Base-by-base conservation (phyloP, 2,113 vertebrate species). In the Lepisosteus oculatus region DNA sequence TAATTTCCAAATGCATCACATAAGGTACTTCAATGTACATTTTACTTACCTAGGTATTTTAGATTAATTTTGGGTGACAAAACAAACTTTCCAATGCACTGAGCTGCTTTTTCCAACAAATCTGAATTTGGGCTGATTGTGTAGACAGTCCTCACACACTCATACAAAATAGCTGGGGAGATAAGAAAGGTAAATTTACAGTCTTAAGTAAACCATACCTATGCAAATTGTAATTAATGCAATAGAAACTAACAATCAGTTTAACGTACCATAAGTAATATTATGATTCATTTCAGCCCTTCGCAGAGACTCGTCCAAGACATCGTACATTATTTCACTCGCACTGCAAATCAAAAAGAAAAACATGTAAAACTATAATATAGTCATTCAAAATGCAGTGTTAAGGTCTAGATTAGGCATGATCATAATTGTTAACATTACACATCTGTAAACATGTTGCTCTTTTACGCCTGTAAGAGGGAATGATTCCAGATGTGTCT, bases 231-330 rank as follows among this genome's bases (percentile, higher is more conserved):
- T 70, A 59, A 78, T 3, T 72, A 4, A 5, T 13, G 15, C 47
- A 51, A 51, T 9, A 51, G 5, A 51, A 51, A 9, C 5, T 51
- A 6, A 51, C 47, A 51, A 5, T 6, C 80, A 55, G 72, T 12
- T 15, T 7, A 72, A 90, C 86, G 67, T 80, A 97, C 97, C 97
- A 45, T 98, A 98, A 41, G 97, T 99, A 85, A 99, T 93, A 85
- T 98, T 99, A 87, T 98, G 97, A 87, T 95, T 97, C 87, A 98
- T 94, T 85, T 99, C 97, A n/a, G 97, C 97, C 93, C 96, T 93
- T 85, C 92, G 91, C 86, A 99, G 90, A 74, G 96, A 98, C 84
- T 99, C 97, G 65, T 98, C 95, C 42, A 99, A 90, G 80, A 99
- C 94, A 70, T 97, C 97, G 84, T 98, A 98, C 90, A 98, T 97